Base-by-base conservation (phyloP, 2,888 invertebrate species). In the Ashinkailepas kermadecensis region DNA sequence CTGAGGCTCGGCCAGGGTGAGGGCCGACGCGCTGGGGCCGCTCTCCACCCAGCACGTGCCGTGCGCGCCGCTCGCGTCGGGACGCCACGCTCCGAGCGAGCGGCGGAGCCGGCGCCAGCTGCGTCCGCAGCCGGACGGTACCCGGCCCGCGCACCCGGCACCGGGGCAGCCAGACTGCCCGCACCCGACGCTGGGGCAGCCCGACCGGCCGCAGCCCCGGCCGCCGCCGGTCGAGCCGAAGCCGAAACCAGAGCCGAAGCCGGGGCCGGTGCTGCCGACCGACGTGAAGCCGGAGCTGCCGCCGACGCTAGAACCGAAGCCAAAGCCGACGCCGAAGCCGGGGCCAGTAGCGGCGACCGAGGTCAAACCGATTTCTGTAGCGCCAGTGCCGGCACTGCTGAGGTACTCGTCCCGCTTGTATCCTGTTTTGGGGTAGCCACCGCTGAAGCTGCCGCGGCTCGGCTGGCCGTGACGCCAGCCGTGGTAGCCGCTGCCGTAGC, bases 341-440 rank as follows among this genome's bases (percentile, higher is more conserved):
- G 4, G 25, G 25, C 25, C 15, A 11, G 11, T 18, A 11, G 25
- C 25, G 23, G 25, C 9, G 65, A n/a, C 65, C 13, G 65, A 65
- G 9, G n/a, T 18, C 9, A 65, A 23, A 0, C 67, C 67, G 25
- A 25, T 23, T 23, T 25, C 25, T 23, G 12, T 23, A 23, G 10
- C 62, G 62, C 62, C 62, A 15, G 13, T 39, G 70, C 13, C 39
- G 70, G 7, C 13, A 39, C 39, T 3, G 21, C 74, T 56, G 74
- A 74, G 9, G 56, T 74, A 74, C 54, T 74, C 74, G 54, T 74
- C 74, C 9, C 74, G 54, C n/a, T 65, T 23, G 65, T 65, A 65
- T 9, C 13, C 62, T 3, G 7, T 13, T 15, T 15, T 0, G 0
- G 56, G 15, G 21, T 74, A 56, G 6, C 74, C 74, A 7, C 74